These are phyloP conservation scores for Heterotilapia buettikoferi DNA, from an alignment of 2,113 vertebrate genomes.

Conservation along the genomic window DNA sequence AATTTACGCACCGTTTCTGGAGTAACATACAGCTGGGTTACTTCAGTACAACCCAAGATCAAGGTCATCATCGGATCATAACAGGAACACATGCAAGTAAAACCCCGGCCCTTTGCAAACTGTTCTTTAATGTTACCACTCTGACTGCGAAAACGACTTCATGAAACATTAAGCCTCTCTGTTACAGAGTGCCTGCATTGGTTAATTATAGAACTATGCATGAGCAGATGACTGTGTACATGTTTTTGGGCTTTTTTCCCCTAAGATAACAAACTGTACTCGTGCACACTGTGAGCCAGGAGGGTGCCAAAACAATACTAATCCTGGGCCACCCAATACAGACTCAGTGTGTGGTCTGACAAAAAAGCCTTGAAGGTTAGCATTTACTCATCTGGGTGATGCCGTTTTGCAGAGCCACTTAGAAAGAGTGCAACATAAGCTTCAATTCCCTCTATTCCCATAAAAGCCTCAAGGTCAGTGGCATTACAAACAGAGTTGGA, in stretches of 20 bases:
- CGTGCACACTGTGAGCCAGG: not conserved
- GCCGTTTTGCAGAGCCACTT: not conserved
- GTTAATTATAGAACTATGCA: constrained; percentile 36
- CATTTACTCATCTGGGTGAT: not conserved
- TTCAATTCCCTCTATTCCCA: not conserved
- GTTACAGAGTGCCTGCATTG: constrained; percentile 2
- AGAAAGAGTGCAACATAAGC: not conserved
- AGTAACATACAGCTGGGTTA: not conserved
- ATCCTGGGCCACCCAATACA: not conserved
- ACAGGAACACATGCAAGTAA: not conserved
- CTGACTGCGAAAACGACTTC: constrained; percentile 29
- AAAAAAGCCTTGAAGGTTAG: not conserved
- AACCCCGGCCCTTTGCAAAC: not conserved
- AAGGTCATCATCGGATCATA: constrained; percentile 17
- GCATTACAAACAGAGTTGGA: not conserved
- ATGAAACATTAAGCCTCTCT: constrained; percentile 51
- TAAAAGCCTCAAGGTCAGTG: not conserved
- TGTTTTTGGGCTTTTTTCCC: not conserved
- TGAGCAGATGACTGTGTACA: not conserved
- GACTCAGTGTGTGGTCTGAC: not conserved
- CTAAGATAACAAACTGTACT: constrained; percentile 16
- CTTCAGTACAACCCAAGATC: constrained; percentile 15
- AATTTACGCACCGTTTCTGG: not conserved
- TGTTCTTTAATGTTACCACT: not conserved
- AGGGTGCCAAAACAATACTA: not conserved